phyloP scores from a whole-genome alignment of 2,797 vertebrate species.

The Pagetopsis macropterus region DNA sequence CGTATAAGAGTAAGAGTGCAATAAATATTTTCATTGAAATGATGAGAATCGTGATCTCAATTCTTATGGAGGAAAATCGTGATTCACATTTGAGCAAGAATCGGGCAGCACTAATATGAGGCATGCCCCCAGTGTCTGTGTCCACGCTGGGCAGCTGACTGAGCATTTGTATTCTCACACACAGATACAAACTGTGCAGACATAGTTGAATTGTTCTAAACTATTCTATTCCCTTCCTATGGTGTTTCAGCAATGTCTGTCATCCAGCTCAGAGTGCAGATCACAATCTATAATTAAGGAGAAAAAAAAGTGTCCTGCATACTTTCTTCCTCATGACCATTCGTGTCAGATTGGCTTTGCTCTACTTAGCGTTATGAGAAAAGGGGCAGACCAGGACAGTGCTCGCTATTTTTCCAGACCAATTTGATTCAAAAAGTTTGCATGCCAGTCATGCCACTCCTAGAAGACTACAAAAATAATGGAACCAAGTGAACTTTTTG shows the following conservation, averaged over 20 bases:
- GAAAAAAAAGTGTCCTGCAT: slow-evolving; percentile 10
- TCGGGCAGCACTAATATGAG: not conserved
- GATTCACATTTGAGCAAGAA: no score
- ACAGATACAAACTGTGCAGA: not conserved
- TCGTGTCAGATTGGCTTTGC: slow-evolving; percentile 38
- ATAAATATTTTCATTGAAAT: no score
- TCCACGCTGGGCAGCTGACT: slow-evolving; percentile 27
- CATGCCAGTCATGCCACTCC: slow-evolving; percentile 56
- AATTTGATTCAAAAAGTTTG: slow-evolving; percentile 56
- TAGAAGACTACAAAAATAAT: slow-evolving; percentile 65
- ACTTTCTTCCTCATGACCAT: slow-evolving; percentile 20
- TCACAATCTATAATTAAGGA: slow-evolving; percentile 38
- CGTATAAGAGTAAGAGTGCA: no score
- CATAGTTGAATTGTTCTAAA: slow-evolving; percentile 18
- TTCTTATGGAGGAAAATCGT: no score
- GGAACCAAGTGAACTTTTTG: not conserved
- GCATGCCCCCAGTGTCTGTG: slow-evolving; percentile 29
- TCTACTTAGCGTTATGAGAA: slow-evolving; percentile 58
- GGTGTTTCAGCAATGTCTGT: slow-evolving; percentile 8
- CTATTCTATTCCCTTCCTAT: slow-evolving; percentile 14
- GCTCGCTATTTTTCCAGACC: slow-evolving; percentile 70
- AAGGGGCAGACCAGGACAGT: slow-evolving; percentile 56
- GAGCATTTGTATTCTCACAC: slow-evolving; percentile 9
- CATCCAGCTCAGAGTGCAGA: slow-evolving; percentile 2
- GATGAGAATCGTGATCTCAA: no score